Evolutionary conservation across 2,888 invertebrate species (phyloP).

Genomic region (Polymixis flavicincta): DNA sequence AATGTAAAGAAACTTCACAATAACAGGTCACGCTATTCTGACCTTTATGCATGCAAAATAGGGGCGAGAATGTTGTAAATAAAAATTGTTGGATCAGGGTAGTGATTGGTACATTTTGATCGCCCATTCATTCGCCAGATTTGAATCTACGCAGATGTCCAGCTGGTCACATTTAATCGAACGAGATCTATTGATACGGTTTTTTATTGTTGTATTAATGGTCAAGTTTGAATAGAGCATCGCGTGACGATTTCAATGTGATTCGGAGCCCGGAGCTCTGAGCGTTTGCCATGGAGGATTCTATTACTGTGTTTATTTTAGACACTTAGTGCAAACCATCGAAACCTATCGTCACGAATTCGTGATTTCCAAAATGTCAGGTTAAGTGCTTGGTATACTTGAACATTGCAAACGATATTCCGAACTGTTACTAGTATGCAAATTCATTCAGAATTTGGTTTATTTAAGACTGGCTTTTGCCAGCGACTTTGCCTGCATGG

Average conservation of each 20-base stretch:
- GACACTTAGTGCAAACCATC: slow-evolving; percentile 41
- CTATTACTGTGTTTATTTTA: slow-evolving; percentile 51
- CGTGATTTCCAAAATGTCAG: slow-evolving; percentile 52
- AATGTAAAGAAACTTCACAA: slow-evolving; percentile 54
- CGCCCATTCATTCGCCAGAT: slow-evolving; percentile 72
- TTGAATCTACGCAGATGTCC: slow-evolving; percentile 78
- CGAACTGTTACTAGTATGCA: slow-evolving; percentile 32
- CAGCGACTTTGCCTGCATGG: too few species aligned
- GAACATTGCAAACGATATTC: slow-evolving; percentile 28
- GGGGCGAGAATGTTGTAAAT: slow-evolving; percentile 45
- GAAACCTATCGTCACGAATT: slow-evolving; percentile 47
- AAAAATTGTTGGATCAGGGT: slow-evolving; percentile 24
- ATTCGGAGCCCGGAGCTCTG: slow-evolving; percentile 22
- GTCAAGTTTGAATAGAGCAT: slow-evolving; percentile 59
- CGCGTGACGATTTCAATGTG: slow-evolving; percentile 63
- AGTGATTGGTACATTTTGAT: slow-evolving; percentile 66
- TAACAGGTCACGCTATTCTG: slow-evolving; percentile 54
- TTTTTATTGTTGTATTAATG: slow-evolving; percentile 74
- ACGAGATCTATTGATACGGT: slow-evolving; percentile 81
- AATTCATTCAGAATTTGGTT: slow-evolving; percentile 33
- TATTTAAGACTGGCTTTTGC: slow-evolving; percentile 24
- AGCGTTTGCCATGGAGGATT: slow-evolving; percentile 35
- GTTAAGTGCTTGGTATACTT: slow-evolving; percentile 44
- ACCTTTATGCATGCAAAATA: slow-evolving; percentile 51
- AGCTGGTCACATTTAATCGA: slow-evolving; percentile 79